These are phyloP conservation scores for Schizaphis graminum DNA, from an alignment of 2,888 invertebrate species.

Conservation along the genomic window DNA sequence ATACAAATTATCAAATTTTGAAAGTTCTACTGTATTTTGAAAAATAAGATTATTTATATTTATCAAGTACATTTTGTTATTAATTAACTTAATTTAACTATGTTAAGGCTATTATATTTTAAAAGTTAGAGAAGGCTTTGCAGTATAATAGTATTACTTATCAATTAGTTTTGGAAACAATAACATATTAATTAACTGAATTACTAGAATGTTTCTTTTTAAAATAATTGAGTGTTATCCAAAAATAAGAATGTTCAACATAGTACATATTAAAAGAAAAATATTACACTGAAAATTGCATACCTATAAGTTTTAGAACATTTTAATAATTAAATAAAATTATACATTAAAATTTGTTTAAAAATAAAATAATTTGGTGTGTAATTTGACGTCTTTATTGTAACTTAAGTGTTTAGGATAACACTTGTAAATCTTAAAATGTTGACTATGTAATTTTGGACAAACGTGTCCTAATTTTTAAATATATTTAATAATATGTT, in stretches of 20 bases:
- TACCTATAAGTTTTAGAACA: neutral
- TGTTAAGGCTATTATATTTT: slow-evolving; percentile 1
- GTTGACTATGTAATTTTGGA: neutral
- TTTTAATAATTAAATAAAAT: neutral
- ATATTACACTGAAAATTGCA: neutral
- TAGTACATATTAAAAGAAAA: neutral
- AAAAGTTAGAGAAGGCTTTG: neutral
- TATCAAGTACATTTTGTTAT: neutral
- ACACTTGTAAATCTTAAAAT: neutral
- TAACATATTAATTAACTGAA: neutral
- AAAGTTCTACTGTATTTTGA: slow-evolving; percentile 12
- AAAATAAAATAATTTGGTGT: slow-evolving; percentile 2
- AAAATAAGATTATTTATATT: neutral
- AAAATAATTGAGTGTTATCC: neutral
- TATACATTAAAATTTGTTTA: neutral
- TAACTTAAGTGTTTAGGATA: neutral
- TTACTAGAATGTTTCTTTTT: neutral
- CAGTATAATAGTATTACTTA: neutral
- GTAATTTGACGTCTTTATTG: neutral
- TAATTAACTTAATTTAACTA: slow-evolving; percentile 6
- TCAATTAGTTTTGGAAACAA: neutral
- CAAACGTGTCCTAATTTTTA: neutral
- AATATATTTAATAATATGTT: neutral
- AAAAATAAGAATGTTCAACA: neutral
- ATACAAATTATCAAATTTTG: neutral